Percentiles rank a stretch among this genome's conserved stretches.
Conservation (phyloP, 2,888 invertebrate genomes). For the Sarcophaga carnaria region DNA sequence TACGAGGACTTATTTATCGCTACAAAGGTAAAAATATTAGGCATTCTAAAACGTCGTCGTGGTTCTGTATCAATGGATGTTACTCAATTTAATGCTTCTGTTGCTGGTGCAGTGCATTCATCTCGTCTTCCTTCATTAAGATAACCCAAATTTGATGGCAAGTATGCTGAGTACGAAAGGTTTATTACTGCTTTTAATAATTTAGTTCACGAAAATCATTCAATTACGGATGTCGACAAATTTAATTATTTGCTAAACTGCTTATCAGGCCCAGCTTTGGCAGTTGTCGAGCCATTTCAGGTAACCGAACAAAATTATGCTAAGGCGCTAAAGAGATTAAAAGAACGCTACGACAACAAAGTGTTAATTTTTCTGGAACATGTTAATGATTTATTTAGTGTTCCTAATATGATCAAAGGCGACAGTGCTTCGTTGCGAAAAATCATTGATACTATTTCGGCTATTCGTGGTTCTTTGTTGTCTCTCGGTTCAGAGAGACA, state of each 20-base stretch:
- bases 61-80: not conserved
- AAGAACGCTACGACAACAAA: constrained; percentile 43
- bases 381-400: constrained; percentile 3
- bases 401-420: constrained; percentile 6
- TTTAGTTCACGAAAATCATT: constrained; percentile 32
- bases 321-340: constrained; percentile 27
- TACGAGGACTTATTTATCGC: constrained; percentile 25
- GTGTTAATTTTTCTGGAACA: constrained; percentile 24
- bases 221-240: constrained; percentile 25
- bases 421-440: not conserved
- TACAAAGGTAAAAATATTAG: constrained; percentile 27
- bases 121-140: constrained; percentile 36
- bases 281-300: constrained; percentile 42
- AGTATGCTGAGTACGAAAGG: constrained; percentile 43
- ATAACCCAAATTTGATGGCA: constrained; percentile 32
- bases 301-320: constrained; percentile 34
- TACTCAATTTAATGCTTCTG: constrained; percentile 14
- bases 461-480: constrained; percentile 14
- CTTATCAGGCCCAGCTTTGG: constrained; percentile 35
- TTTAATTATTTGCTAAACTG: constrained; percentile 39
- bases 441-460: not conserved
- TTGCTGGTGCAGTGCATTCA: not conserved
- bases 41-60: constrained; percentile 5
- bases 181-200: constrained; percentile 32
- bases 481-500: constrained; percentile 25